Evolutionary conservation across 2,113 vertebrate species (phyloP), one percentile per base, ranked within the genome.

Genomic region (Ursus arctos): DNA sequence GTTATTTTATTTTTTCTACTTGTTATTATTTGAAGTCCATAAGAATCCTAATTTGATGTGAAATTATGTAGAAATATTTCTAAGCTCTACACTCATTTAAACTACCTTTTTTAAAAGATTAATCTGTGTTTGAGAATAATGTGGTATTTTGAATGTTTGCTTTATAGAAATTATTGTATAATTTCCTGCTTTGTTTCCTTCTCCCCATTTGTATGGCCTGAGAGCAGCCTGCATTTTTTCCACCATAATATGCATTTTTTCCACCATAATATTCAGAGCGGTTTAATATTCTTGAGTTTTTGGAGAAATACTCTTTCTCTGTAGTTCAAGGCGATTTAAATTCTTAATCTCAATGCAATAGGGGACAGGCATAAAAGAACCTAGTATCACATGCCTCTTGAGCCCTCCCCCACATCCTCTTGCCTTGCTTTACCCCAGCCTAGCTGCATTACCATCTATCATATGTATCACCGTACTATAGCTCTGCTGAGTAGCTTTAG

Each of bases 261-360:
- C 93, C 8, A 79, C 26, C 33, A 4, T 81, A 21, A 76, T 93
- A 84, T 36, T 95, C 18, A 81, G 24, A n/a, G 81, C 26, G 36
- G 74, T 76, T 95, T 76, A 72, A 59, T 83, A 74, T 79, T 47
- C 71, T 95, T 85, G 28, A 90, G 61, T 72, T 96, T 88, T 88
- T 40, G 11, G 31, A 43, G 61, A 61, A 33, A 49, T 53, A 77
- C 49, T 33, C 22, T 71, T 88, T 87, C 57, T 81, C 28, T 55
- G 8, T 74, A 87, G 36, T 84, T 91, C 53, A 83, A 36, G 26
- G 59, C 94, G 19, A 85, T 72, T 92, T 65, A 92, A 87, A 76
- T 84, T 51, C 57, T 79, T 57, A 31, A 19, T 59, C 55, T 24
- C 65, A 67, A 7, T 43, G 49, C 36, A n/a, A 55, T 80, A 79